Percentiles rank a stretch among this genome's conserved stretches.
Conservation (phyloP, 2,888 invertebrate species). For the Tipula unca region DNA sequence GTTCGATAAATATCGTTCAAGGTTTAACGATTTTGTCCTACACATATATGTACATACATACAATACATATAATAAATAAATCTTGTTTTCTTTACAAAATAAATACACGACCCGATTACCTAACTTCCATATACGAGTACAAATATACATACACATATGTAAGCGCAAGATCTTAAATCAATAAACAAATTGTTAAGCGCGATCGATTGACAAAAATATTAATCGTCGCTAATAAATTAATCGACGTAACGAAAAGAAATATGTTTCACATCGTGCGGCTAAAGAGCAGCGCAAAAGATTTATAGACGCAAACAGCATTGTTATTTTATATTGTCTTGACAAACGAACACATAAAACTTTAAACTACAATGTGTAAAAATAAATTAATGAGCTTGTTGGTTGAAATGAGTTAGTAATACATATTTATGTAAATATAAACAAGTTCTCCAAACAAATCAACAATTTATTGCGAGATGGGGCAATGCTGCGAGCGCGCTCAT, state of each 20-base stretch:
- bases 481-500: no score
- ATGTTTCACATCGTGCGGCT: neutral
- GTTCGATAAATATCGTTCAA: neutral
- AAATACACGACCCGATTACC: neutral
- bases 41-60: neutral
- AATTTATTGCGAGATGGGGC: neutral
- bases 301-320: neutral
- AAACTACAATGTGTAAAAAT: neutral
- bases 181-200: neutral
- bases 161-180: neutral
- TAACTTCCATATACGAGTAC: neutral
- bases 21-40: neutral
- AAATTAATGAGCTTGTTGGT: neutral
- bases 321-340: neutral
- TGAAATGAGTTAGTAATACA: neutral
- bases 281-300: neutral
- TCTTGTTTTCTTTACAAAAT: neutral
- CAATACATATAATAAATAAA: neutral
- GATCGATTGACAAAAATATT: neutral
- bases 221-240: neutral
- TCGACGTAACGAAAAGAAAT: neutral
- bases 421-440: neutral
- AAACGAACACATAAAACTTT: neutral
- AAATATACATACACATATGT: neutral
- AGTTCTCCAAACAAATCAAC: neutral